Conservation (phyloP, 2,888 invertebrate genomes). For the Eupithecia dodoneata region DNA sequence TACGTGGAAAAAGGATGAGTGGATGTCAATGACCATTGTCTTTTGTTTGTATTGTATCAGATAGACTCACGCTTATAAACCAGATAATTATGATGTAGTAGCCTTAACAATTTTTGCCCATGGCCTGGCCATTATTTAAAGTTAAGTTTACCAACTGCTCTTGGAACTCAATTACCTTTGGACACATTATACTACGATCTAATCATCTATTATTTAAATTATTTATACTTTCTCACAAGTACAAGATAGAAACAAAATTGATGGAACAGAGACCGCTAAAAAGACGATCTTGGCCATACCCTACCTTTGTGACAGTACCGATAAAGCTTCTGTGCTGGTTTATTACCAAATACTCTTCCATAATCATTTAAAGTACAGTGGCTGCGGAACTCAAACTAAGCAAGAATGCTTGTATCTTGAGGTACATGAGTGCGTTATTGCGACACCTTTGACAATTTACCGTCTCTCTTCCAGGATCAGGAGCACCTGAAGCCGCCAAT, state of each 20-base stretch:
- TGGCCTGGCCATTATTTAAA: background rate
- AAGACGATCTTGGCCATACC: background rate
- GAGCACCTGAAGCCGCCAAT: conserved; percentile 97
- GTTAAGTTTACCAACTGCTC: background rate
- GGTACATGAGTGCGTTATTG: too few relatives aligned
- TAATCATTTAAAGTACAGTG: too few relatives aligned
- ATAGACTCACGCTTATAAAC: background rate
- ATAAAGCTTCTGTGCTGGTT: background rate
- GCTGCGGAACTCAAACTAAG: too few relatives aligned
- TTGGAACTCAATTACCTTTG: background rate
- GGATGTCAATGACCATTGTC: conserved; percentile 9
- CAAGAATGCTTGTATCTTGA: too few relatives aligned
- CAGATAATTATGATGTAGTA: background rate
- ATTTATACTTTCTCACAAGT: background rate
- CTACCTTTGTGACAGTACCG: background rate
- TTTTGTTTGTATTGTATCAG: conserved; percentile 1
- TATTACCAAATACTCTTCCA: background rate
- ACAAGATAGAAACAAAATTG: background rate
- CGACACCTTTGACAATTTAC: background rate
- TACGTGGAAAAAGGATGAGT: conserved; percentile 19
- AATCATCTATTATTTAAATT: background rate
- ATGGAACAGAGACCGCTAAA: background rate
- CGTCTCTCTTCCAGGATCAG: conserved; percentile 87
- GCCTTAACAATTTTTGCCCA: background rate
- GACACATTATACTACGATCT: background rate